A percentile compares a stretch with the other conserved stretches of the same genome.
Evolutionary conservation across 2,888 invertebrate genomes (phyloP).

Genomic region (Torymus texanus): DNA sequence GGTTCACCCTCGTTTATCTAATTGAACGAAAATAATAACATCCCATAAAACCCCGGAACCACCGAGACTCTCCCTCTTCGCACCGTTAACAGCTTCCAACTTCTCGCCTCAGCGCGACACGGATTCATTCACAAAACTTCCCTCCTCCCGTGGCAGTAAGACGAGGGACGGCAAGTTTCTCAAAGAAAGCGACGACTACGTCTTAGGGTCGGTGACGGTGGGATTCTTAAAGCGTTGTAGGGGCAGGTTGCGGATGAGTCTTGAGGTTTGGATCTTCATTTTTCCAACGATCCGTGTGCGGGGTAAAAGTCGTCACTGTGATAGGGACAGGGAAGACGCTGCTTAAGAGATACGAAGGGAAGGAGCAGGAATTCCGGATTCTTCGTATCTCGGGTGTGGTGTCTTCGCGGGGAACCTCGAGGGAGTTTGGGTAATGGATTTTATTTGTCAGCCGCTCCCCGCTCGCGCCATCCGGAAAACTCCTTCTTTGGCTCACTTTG

Average conservation of each 20-base stretch:
- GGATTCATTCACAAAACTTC: constrained; percentile 51
- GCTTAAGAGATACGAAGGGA: constrained; percentile 56
- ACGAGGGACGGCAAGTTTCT: constrained; percentile 21
- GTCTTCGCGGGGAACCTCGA: constrained; percentile 62
- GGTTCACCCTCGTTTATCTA: constrained; percentile 11
- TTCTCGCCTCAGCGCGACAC: constrained; percentile 1
- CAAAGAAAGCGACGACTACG: not conserved
- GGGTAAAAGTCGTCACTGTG: constrained; percentile 42
- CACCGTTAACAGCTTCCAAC: constrained; percentile 35
- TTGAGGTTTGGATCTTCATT: constrained; percentile 50
- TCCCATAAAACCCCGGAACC: constrained; percentile 22
- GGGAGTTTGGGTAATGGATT: constrained; percentile 71
- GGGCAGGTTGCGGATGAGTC: constrained; percentile 33
- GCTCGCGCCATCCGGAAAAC: constrained; percentile 58
- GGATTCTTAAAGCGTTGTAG: constrained; percentile 19
- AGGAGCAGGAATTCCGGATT: constrained; percentile 69
- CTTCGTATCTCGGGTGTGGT: constrained; percentile 62
- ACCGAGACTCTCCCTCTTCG: not conserved
- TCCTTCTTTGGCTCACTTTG: constrained; percentile 27
- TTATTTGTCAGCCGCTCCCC: constrained; percentile 67
- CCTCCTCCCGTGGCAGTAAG: not conserved
- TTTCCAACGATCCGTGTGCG: constrained; percentile 33
- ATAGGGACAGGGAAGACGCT: constrained; percentile 51
- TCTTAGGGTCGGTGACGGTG: not conserved
- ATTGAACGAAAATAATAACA: constrained; percentile 52